Base-by-base conservation (phyloP, 53 echinoderm and acorn worm genomes). In the Zoroaster sp. region DNA sequence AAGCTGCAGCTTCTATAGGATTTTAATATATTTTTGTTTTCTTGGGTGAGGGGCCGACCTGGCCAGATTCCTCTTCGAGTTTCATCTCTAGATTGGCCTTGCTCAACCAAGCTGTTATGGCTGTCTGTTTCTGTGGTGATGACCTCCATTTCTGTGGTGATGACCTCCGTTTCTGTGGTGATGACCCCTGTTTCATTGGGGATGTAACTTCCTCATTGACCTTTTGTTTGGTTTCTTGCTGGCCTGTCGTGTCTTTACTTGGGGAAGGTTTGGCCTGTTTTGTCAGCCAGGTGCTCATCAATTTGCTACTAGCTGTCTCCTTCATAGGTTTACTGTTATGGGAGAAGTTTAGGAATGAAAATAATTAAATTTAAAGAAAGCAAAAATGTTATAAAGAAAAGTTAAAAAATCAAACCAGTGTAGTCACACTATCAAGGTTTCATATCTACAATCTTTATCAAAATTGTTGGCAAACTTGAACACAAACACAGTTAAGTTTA, bases 231-330 rank as follows among this genome's bases (percentile, higher is more conserved):
- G 0, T 30, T 59, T 59, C 59, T 59, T 59, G 21, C 11, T 59
- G 8, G 28, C 7, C 28, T 0, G 59, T 8, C 15, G 40, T 77
- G 68, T 68, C 94, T 69, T 89, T 91, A 43, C 35, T 63, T 0
- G 88, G 83, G 33, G 75, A 40, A 25, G 82, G 4, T 37, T 87
- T 93, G 49, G 80, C 65, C 36, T 65, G 89, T 81, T 93, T 95
- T 47, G 41, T 74, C 5, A 95, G 87, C 95, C 95, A 95, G 7
- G 95, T 67, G 0, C 77, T 63, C 95, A 95, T 95, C 54, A 95
- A 67, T 31, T 95, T 91, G 51, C 95, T 95, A 68, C 93, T 88
- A 2, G 47, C 90, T 1, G 92, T 87, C 37, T 87, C 78, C 32
- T 37, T 74, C 73, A 51, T 51, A 1, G 93, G 95, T 87, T 87